phyloP scores from a whole-genome alignment of 2,888 invertebrate genomes.

The Brachypalpus laphriformis region DNA sequence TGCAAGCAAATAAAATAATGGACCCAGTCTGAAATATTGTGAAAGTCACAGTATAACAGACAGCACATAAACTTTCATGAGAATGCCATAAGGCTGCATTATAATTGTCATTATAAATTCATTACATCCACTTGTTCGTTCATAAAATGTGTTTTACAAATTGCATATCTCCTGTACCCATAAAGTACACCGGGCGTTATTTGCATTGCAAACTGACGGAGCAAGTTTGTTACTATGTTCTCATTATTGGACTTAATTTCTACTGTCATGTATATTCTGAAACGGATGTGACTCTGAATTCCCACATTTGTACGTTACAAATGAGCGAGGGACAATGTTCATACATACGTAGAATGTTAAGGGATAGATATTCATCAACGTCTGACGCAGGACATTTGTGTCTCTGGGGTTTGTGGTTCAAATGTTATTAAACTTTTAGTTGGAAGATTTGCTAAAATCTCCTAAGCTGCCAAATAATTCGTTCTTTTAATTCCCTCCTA shows the following conservation, averaged over 20 bases:
- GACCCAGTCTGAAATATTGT: not conserved
- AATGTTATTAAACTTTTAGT: not conserved
- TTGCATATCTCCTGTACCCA: not conserved
- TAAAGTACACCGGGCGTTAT: slow-evolving; percentile 4
- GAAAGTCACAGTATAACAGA: not conserved
- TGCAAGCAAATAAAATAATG: not conserved
- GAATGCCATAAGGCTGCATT: not conserved
- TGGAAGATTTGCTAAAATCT: too few species aligned
- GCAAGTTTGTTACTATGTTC: not conserved
- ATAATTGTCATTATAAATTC: slow-evolving; percentile 24
- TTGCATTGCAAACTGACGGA: slow-evolving; percentile 8
- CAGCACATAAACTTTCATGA: not conserved
- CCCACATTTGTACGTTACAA: not conserved
- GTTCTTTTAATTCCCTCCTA: too few species aligned
- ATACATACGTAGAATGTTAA: not conserved
- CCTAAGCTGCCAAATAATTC: too few species aligned
- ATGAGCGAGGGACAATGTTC: not conserved
- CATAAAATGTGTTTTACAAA: slow-evolving; percentile 10
- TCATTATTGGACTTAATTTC: not conserved
- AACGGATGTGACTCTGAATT: not conserved
- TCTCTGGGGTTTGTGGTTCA: not conserved
- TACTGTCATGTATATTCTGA: not conserved
- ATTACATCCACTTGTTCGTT: not conserved
- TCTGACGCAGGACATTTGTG: not conserved
- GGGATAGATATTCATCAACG: not conserved